phyloP scores from a whole-genome alignment of 2,888 invertebrate genomes.

The Hypomecis punctinalis region DNA sequence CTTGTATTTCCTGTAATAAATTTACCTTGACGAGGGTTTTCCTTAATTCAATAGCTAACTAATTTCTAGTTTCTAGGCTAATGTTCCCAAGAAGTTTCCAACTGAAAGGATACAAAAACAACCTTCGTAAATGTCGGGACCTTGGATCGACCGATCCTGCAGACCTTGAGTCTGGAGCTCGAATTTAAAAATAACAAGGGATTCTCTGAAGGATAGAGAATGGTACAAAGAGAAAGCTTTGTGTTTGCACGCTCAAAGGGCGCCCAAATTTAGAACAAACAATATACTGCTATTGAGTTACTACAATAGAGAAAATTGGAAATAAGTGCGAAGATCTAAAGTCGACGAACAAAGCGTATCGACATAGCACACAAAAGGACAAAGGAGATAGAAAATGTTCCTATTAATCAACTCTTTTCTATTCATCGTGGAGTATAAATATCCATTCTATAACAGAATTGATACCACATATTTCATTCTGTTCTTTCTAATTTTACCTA shows the following conservation, averaged over 20 bases:
- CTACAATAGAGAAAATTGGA: constrained; percentile 13
- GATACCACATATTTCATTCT: too few relatives aligned
- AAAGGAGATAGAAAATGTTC: neutral
- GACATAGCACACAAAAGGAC: neutral
- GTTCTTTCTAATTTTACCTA: too few relatives aligned
- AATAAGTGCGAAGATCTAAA: neutral
- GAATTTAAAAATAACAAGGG: constrained; percentile 41
- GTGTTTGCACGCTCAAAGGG: constrained; percentile 18
- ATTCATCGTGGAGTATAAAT: too few relatives aligned
- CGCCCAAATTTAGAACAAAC: constrained; percentile 19
- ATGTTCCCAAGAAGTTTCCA: constrained; percentile 36
- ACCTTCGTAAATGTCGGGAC: constrained; percentile 54
- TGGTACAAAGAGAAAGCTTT: constrained; percentile 25
- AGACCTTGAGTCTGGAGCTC: constrained; percentile 48
- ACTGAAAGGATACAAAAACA: constrained; percentile 47
- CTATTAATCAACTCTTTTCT: too few relatives aligned
- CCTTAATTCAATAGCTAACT: too few relatives aligned
- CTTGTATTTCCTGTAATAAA: too few relatives aligned
- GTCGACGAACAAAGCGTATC: constrained; percentile 1
- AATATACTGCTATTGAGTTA: constrained; percentile 14
- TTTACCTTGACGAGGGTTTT: too few relatives aligned
- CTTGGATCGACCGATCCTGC: constrained; percentile 54
- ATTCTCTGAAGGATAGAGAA: constrained; percentile 30
- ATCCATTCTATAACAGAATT: too few relatives aligned
- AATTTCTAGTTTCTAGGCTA: neutral